A percentile compares a stretch with the other conserved stretches of the same genome.
Evolutionary conservation across 2,113 vertebrate genomes (phyloP).

Genomic region (Rattus rattus): DNA sequence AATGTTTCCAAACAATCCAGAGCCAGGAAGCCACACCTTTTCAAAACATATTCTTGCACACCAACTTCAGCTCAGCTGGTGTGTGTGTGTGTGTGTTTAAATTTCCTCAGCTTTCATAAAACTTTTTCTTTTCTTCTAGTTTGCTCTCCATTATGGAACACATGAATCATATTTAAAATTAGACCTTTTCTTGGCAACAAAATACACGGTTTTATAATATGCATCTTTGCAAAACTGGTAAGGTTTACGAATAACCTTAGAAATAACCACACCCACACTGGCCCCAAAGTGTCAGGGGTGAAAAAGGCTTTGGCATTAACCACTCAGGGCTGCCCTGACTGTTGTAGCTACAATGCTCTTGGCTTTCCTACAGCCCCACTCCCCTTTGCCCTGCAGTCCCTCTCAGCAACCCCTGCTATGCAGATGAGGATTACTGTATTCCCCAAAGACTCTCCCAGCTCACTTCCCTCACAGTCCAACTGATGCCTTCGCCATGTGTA

Average conservation of each 20-base stretch:
- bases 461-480: not conserved
- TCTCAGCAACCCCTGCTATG: not conserved
- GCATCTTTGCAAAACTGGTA: conserved; percentile 22
- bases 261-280: conserved; percentile 7
- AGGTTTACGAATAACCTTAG: conserved; percentile 20
- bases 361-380: not conserved
- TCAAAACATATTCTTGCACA: conserved; percentile 44
- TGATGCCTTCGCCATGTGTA: conserved; percentile 44
- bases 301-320: not conserved
- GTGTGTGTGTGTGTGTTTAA: conserved; percentile 2
- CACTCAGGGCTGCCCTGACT: not conserved
- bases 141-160: conserved; percentile 34
- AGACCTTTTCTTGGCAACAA: conserved; percentile 41
- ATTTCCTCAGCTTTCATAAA: conserved; percentile 30
- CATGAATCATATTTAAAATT: conserved; percentile 62
- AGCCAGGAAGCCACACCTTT: conserved; percentile 78
- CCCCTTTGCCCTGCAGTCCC: rapidly evolving
- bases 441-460: not conserved
- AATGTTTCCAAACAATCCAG: conserved; percentile 75
- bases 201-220: not conserved
- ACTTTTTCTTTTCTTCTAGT: conserved; percentile 34
- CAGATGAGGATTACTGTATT: not conserved
- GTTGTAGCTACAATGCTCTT: not conserved
- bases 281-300: conserved; percentile 6
- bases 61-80: not conserved